Base-by-base conservation (phyloP, 2,113 vertebrate species). In the Polypterus bichir region DNA sequence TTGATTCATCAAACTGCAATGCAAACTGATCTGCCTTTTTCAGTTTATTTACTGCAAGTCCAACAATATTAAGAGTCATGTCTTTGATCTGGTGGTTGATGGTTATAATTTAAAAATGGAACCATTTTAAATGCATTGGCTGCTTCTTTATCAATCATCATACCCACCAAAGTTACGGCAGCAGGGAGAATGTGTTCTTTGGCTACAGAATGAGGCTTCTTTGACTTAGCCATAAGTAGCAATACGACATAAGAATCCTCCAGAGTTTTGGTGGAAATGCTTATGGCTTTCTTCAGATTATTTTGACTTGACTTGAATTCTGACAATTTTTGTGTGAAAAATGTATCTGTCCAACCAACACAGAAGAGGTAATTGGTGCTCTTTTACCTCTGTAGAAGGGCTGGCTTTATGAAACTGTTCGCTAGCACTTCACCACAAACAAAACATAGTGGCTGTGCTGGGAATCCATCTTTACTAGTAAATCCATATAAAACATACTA, bases 131-230 rank as follows among this genome's bases (percentile, higher is more conserved):
- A 10, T 49, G 57, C 11, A 46, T 64, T 59, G 9, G 51, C 64
- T 65, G 64, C 59, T 64, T 59, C 59, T 44, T 63, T 63, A 47
- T 63, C 62, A 55, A 66, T 58, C 65, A 53, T 66, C 5, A 51
- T 63, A 54, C 57, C 59, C 27, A 45, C 47, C n/a, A 64, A 44
- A 49, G 51, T 48, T 10, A 49, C n/a, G n/a, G 57, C 62, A 47
- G 62, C 62, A 57, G 58, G 66, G 46, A 67, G 6, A 63, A 63
- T 63, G 7, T 63, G n/a, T 47, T 67, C 49, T 47, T 63, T 45
- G 11, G 48, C 49, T 5, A 63, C 27, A 10, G 61, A 49, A 54
- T 49, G 47, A 4, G 65, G 65, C 48, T 59, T 59, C 49, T 67
- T 63, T 47, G 56, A 54, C 46, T 67, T 54, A 46, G 63, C 57